Evolutionary conservation across 2,113 vertebrate species (phyloP).

Genomic region (Steatornis caripensis): DNA sequence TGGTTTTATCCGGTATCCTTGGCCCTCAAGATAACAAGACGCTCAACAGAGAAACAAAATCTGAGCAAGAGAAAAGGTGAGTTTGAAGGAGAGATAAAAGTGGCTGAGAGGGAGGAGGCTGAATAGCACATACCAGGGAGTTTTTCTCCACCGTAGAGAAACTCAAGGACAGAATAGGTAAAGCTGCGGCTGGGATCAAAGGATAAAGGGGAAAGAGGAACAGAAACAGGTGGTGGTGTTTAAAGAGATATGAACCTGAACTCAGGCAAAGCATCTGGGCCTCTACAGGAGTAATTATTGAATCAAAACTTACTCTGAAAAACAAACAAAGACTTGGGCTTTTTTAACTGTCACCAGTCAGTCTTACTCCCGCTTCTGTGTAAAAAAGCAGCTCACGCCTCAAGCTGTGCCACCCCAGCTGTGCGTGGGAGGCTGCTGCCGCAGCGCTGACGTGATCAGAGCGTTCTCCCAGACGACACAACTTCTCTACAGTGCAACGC

Average conservation of each 20-base stretch:
- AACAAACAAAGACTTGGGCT: not conserved
- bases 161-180: not conserved
- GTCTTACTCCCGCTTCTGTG: not conserved
- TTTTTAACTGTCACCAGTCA: not conserved
- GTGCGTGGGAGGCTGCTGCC: not conserved
- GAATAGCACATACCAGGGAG: not conserved
- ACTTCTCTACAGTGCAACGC: not conserved
- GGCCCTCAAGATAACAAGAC: not conserved
- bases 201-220: not conserved
- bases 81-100: not conserved
- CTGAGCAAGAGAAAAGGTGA: not conserved
- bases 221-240: not conserved
- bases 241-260: not conserved
- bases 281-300: not conserved
- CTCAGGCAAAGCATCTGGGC: not conserved
- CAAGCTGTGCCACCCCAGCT: not conserved
- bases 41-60: not conserved
- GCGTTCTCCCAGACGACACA: not conserved
- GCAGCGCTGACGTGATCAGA: accelerated
- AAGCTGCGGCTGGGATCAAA: not conserved
- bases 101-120: not conserved
- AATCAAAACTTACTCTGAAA: slow-evolving; percentile 21
- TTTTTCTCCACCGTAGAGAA: not conserved
- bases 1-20: not conserved
- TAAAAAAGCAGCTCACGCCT: not conserved